Evolutionary conservation across 2,113 vertebrate species (phyloP).

Genomic region (Stomatorhinus ivindoensis): DNA sequence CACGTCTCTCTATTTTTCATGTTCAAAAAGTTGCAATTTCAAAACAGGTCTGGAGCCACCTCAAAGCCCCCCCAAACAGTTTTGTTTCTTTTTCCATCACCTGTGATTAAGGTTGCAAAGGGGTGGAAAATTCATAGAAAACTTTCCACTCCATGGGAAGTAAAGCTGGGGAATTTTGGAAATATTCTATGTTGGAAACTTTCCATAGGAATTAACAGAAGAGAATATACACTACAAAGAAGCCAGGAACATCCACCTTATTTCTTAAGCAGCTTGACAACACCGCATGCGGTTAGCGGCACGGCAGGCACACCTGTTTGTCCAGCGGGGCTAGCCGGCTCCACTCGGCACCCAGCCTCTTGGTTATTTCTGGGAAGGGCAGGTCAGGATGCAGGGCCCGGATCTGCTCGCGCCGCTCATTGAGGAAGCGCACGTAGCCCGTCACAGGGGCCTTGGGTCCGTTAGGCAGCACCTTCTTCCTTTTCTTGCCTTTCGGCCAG

Average conservation of each 20-base stretch:
- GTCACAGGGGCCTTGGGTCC: constrained; percentile 95
- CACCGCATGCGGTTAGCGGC: neutral
- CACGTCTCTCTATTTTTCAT: neutral
- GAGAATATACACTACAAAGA: neutral
- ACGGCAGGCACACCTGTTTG: constrained; percentile 66
- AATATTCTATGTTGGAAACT: too few relatives aligned
- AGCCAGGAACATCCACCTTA: neutral
- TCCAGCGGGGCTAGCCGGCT: constrained; percentile 79
- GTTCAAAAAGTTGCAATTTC: neutral
- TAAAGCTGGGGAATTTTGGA: too few relatives aligned
- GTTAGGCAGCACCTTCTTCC: constrained; percentile 93
- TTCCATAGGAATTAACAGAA: too few relatives aligned
- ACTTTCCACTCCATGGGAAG: too few relatives aligned
- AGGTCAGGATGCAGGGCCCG: constrained; percentile 82
- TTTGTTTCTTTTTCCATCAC: neutral
- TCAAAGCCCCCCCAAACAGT: neutral
- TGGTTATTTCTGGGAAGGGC: constrained; percentile 94
- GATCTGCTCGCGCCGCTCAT: constrained; percentile 86
- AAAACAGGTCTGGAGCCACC: neutral
- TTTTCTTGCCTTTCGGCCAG: constrained; percentile 97
- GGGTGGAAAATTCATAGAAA: too few relatives aligned
- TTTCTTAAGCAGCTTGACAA: neutral
- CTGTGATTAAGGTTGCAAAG: neutral
- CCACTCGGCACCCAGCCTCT: constrained; percentile 92
- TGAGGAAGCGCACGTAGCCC: constrained; percentile 88